Percentiles rank a stretch among this genome's conserved stretches.
Conservation (phyloP, 2,113 vertebrate species). For the Oncorhynchus keta region DNA sequence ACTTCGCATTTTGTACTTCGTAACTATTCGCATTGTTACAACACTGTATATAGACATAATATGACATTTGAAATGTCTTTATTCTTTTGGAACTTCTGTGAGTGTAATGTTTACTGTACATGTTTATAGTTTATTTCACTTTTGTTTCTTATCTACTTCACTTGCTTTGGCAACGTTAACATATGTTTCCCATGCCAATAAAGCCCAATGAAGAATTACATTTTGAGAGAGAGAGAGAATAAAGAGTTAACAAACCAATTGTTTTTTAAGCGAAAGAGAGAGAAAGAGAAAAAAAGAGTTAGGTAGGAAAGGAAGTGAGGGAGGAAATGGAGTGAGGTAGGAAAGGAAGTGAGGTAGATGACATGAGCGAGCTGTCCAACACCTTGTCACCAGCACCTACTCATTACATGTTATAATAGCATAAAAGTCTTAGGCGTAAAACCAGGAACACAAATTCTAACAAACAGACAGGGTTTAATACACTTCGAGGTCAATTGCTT, state of each 20-base stretch:
- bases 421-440: slow-evolving; percentile 28
- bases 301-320: not conserved
- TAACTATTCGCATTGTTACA: too few relatives aligned
- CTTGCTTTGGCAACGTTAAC: too few relatives aligned
- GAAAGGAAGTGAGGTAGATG: slow-evolving; percentile 20
- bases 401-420: slow-evolving; percentile 47
- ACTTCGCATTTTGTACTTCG: too few relatives aligned
- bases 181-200: too few relatives aligned
- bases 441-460: slow-evolving; percentile 38
- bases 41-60: too few relatives aligned
- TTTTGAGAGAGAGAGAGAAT: not conserved
- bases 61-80: too few relatives aligned
- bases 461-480: slow-evolving; percentile 49
- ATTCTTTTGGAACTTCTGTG: too few relatives aligned
- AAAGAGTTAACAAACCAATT: too few relatives aligned
- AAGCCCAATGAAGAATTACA: too few relatives aligned
- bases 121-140: too few relatives aligned
- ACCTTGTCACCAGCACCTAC: slow-evolving; percentile 60
- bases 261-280: not conserved
- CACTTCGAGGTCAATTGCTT: slow-evolving; percentile 52
- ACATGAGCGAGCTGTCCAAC: slow-evolving; percentile 42
- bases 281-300: slow-evolving; percentile 4
- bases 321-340: not conserved
- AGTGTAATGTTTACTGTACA: too few relatives aligned
- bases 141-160: too few relatives aligned